phyloP scores from a whole-genome alignment of 2,888 invertebrate genomes.

The Colostygia pectinataria region DNA sequence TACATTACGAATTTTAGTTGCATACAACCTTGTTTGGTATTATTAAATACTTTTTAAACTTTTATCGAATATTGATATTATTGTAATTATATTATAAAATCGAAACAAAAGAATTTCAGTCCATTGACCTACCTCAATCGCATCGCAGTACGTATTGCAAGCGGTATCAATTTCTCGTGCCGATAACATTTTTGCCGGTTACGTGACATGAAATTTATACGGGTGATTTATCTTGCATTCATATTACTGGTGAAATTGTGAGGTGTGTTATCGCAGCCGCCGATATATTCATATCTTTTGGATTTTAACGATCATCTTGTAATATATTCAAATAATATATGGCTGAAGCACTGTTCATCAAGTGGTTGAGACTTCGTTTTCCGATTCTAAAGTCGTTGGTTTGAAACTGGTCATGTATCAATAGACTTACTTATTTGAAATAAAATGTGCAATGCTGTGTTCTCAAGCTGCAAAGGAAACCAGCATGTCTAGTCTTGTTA shows the following conservation, averaged over 20 bases:
- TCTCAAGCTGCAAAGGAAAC: no score
- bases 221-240: constrained; percentile 78
- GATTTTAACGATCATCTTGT: constrained; percentile 46
- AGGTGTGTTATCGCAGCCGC: constrained; percentile 69
- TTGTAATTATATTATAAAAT: neutral
- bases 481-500: no score
- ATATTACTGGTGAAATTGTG: constrained; percentile 73
- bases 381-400: no score
- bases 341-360: no score
- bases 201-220: constrained; percentile 80
- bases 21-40: no score
- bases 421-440: no score
- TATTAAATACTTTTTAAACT: no score
- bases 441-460: no score
- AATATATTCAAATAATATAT: neutral
- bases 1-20: no score
- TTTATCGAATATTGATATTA: no score
- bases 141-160: constrained; percentile 48
- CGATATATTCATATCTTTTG: constrained; percentile 60
- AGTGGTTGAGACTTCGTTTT: no score
- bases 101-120: constrained; percentile 34
- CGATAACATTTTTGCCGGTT: constrained; percentile 79
- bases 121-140: constrained; percentile 64
- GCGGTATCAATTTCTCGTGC: constrained; percentile 72
- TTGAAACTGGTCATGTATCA: no score